These are phyloP conservation scores for Drosophila serrata DNA, from an alignment of 1,140 invertebrate genomes.

Conservation along the genomic window DNA sequence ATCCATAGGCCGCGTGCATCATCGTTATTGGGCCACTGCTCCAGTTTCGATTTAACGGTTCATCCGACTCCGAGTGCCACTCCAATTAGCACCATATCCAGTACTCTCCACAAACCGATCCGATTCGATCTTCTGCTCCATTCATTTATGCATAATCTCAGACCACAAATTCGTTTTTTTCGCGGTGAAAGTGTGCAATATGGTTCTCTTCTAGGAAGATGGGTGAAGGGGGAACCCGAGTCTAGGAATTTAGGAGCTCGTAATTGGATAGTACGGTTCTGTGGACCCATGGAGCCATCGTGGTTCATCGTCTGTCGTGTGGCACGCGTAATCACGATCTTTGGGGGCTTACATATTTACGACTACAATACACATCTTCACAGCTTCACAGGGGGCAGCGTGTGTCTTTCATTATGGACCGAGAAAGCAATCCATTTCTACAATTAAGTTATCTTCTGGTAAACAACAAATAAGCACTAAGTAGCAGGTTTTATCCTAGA, in stretches of 20 bases:
- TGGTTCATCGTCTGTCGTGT: conserved; percentile 50
- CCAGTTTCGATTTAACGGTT: conserved; percentile 79
- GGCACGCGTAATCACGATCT: conserved; percentile 60
- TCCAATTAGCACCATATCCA: conserved; percentile 62
- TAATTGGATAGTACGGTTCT: conserved; percentile 18
- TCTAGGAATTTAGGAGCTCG: conserved; percentile 33
- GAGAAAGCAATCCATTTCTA: conserved; percentile 51
- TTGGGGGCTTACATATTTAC: conserved; percentile 18
- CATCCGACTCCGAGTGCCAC: conserved; percentile 63
- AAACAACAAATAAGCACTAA: background rate
- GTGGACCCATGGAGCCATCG: conserved; percentile 4
- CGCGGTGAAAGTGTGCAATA: conserved; percentile 75
- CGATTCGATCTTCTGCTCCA: conserved; percentile 30
- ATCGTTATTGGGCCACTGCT: conserved; percentile 72
- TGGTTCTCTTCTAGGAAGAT: conserved; percentile 28
- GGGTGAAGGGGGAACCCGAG: background rate
- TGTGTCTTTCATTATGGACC: conserved; percentile 57
- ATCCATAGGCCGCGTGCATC: conserved; percentile 60
- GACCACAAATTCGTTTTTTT: conserved; percentile 62
- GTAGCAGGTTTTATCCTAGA: conserved; percentile 10
- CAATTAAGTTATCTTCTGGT: conserved; percentile 33
- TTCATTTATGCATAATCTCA: conserved; percentile 69
- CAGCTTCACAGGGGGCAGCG: conserved; percentile 24
- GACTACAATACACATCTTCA: conserved; percentile 20
- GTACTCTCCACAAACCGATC: conserved; percentile 16